Evolutionary conservation across 2,113 vertebrate genomes (phyloP), one percentile per base, ranked within the genome.

Genomic region (Limnothrissa miodon): DNA sequence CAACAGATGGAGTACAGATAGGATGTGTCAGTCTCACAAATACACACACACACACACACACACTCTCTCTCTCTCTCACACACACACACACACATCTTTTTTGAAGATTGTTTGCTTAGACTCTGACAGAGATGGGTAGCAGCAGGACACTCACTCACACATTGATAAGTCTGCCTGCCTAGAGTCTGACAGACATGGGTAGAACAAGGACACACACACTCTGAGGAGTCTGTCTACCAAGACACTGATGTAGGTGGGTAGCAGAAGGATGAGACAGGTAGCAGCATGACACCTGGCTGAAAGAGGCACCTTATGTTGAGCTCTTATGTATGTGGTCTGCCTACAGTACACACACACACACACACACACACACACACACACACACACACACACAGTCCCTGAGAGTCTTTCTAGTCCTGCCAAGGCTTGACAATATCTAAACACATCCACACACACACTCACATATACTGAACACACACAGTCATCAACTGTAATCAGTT

Each of bases 31-130:
- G 25, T 74, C 66, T 4, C 33, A 15, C 29, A 36, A 7, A 13
- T 9, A 70, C 62, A 36, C 62, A 66, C 59, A 66, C 48, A 53
- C 59, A 66, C 59, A 66, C 59, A 66, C n/a, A 66, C 59, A 29
- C 59, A 66, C 59, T n/a, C n/a, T n/a, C n/a, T n/a, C n/a, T n/a
- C n/a, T n/a, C n/a, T n/a, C n/a, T n/a, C 59, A 66, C 59, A 66
- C n/a, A 66, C 59, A 29, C 59, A 66, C 59, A 66, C 59, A 66
- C n/a, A 66, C 59, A 66, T 25, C 29, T 25, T 48, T 48, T 48
- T 10, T 15, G 46, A 17, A 48, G 11, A 15, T 15, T 48, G 46
- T 48, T 2, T 48, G 46, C 46, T 15, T 48, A 48, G 46, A 48
- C 46, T 1, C 46, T 48, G 46, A 48, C 17, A 15, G 46, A 48